Percentiles rank a stretch among this genome's conserved stretches.
phyloP scores from a whole-genome alignment of 1,140 invertebrate genomes.

The Sarcophaga bullata region DNA sequence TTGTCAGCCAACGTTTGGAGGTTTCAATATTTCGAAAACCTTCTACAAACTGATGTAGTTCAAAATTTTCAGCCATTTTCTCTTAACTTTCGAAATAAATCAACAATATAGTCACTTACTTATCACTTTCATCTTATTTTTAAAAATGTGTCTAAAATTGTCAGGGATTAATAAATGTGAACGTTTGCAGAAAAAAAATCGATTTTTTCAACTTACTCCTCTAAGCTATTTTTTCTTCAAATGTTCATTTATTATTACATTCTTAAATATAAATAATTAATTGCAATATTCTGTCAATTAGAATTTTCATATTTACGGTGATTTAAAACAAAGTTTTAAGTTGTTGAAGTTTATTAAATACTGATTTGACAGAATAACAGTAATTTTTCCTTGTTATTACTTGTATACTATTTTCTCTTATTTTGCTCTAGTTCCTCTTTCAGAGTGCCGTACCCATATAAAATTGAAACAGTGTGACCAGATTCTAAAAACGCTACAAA shows the following conservation, averaged over 20 bases:
- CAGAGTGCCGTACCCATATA: neutral
- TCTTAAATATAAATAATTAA: neutral
- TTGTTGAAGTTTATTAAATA: neutral
- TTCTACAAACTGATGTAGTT: constrained; percentile 80
- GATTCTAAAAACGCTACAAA: too few relatives aligned
- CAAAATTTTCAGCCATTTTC: constrained; percentile 77
- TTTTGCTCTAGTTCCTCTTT: neutral
- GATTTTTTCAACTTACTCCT: neutral
- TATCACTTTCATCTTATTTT: neutral
- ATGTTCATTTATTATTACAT: neutral
- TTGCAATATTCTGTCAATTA: neutral
- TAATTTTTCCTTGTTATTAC: neutral
- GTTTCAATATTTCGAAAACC: constrained; percentile 70
- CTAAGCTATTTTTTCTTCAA: neutral
- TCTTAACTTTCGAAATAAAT: neutral
- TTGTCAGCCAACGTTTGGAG: constrained; percentile 64
- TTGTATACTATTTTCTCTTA: neutral
- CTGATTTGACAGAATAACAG: constrained; percentile 4
- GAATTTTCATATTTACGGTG: neutral
- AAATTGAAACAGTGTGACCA: too few relatives aligned
- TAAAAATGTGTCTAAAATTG: neutral
- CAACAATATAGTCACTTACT: too few relatives aligned
- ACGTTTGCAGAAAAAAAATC: neutral
- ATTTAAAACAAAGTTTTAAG: neutral
- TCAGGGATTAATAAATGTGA: neutral